These are phyloP conservation scores for Microtus pennsylvanicus DNA, from an alignment of 2,113 vertebrate genomes.

Conservation along the genomic window DNA sequence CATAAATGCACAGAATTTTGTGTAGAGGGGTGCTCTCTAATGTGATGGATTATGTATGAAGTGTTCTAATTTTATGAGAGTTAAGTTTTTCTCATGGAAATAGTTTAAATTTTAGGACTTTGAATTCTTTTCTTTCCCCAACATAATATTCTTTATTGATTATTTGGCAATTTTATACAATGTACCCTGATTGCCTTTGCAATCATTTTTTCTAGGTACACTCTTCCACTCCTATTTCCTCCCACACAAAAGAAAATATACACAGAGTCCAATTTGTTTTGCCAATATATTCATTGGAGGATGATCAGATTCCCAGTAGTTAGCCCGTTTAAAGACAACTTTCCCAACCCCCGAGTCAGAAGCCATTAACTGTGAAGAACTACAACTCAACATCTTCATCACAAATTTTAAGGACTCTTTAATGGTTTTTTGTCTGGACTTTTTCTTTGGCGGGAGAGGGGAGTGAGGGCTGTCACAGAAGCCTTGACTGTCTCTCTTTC, in stretches of 20 bases:
- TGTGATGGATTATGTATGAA: neutral
- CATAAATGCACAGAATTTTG: neutral
- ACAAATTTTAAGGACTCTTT: too few relatives aligned
- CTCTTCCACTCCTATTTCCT: neutral
- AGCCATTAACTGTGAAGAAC: neutral
- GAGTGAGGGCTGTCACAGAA: too few relatives aligned
- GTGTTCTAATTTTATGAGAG: neutral
- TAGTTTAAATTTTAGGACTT: neutral
- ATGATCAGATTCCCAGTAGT: neutral
- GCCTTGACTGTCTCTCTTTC: too few relatives aligned
- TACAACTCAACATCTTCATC: neutral
- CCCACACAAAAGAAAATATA: neutral
- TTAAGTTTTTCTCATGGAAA: constrained; percentile 11
- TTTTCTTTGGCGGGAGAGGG: too few relatives aligned
- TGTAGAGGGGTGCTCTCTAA: neutral
- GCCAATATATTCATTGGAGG: neutral
- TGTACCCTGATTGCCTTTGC: neutral
- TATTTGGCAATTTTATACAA: neutral
- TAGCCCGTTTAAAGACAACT: neutral
- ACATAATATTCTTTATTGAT: neutral
- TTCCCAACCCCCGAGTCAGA: neutral
- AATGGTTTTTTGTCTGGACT: too few relatives aligned
- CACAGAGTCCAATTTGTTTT: neutral
- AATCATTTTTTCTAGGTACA: neutral
- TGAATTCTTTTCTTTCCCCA: neutral